Evolutionary conservation across 2,888 invertebrate genomes (phyloP), one percentile per base, ranked within the genome.

Genomic region (Drosophila borborema): DNA sequence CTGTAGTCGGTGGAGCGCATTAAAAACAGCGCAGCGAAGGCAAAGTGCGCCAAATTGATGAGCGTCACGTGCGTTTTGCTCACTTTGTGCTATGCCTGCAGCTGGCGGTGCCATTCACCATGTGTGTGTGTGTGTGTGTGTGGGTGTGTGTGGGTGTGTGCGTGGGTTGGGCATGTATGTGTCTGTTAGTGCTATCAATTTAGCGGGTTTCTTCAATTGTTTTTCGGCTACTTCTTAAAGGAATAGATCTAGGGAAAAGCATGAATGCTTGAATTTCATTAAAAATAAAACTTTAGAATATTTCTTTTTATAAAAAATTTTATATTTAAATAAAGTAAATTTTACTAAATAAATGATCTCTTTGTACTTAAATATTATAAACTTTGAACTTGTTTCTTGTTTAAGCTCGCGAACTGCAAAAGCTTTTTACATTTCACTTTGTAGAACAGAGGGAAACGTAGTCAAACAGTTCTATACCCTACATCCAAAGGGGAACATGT

Each of bases 11-110:
- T 56, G 65, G 43, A 86, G 90, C 89, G 85, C 85, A 85, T 85
- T 90, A 85, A 90, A 89, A 77, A 81, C 78, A 83, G 71, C 78
- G 69, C 64, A 81, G 81, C 75, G 62, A 80, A 78, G 78, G 72
- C 90, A 90, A 90, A 89, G 90, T 91, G 85, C 89, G 86, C 82
- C 76, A 86, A 91, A 90, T 89, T 91, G 89, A 91, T 91, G 91
- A 83, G 90, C 85, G 83, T 85, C 90, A 91, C 91, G 91, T 90
- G 91, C 91, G 88, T 85, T 89, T 86, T 83, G 81, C 73, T 83
- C 90, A 74, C 77, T 75, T 70, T 78, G 58, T 78, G 70, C 77
- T 71, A 72, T 72, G 80, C 86, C 80, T 69, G 49, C 79, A 66
- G 72, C 61, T 58, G 67, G 28, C 74, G 78, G 74, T 81, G 74